Percentiles rank a stretch among this genome's conserved stretches.
These are phyloP conservation scores for Baronia brevicornis DNA, from an alignment of 2,888 invertebrate genomes.

Conservation along the genomic window DNA sequence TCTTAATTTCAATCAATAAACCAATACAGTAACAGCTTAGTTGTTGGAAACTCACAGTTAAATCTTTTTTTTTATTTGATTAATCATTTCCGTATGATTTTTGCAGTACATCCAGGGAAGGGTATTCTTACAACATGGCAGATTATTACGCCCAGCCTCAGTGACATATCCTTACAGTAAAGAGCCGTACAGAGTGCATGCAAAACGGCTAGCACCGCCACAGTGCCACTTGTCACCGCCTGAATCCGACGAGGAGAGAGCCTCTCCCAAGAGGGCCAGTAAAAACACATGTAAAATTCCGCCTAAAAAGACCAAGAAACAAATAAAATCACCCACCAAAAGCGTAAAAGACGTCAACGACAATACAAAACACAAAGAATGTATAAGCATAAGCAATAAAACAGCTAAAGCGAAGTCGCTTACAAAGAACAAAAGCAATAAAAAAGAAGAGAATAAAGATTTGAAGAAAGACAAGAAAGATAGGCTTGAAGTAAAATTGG, in stretches of 20 bases:
- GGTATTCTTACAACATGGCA: slow-evolving; percentile 82
- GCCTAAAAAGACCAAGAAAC: slow-evolving; percentile 51
- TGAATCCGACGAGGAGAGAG: slow-evolving; percentile 52
- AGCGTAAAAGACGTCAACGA: slow-evolving; percentile 57
- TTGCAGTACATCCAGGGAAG: slow-evolving; percentile 85
- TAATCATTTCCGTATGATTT: slow-evolving; percentile 15
- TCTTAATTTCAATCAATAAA: too few species aligned
- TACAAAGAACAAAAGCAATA: slow-evolving; percentile 33
- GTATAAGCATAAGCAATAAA: too few species aligned
- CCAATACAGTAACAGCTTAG: too few species aligned
- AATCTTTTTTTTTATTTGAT: too few species aligned
- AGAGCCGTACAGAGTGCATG: slow-evolving; percentile 61
- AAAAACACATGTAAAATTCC: slow-evolving; percentile 40
- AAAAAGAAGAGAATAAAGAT: slow-evolving; percentile 27
- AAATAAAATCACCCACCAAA: slow-evolving; percentile 60
- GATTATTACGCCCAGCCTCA: slow-evolving; percentile 79
- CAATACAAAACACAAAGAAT: slow-evolving; percentile 55
- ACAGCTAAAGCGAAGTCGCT: slow-evolving; percentile 26
- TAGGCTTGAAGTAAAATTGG: slow-evolving; percentile 25
- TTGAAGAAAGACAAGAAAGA: slow-evolving; percentile 42
- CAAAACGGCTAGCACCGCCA: slow-evolving; percentile 48
- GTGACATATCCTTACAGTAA: slow-evolving; percentile 71
- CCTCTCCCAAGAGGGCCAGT: slow-evolving; percentile 45
- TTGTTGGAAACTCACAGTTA: too few species aligned
- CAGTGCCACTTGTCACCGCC: slow-evolving; percentile 45